Evolutionary conservation across 2,888 invertebrate genomes (phyloP), one percentile per base, ranked within the genome.

Genomic region (Chydorus sphaericus): DNA sequence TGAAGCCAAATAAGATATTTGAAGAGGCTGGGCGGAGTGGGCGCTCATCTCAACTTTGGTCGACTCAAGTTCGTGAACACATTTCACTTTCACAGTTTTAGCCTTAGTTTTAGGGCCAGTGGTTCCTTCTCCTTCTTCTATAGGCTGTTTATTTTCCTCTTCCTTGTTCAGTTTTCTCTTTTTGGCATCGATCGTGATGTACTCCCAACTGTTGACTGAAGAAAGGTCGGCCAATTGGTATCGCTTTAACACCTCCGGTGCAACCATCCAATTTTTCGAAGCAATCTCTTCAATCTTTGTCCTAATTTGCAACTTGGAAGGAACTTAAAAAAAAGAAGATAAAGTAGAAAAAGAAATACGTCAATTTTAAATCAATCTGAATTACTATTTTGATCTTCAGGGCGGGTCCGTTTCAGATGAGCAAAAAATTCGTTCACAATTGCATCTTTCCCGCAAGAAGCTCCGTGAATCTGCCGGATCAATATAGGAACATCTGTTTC

Each of bases 381-480:
- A 23, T 28, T 26, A 38, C 23, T 14, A 10, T 11, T 53, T 18
- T 57, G 59, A 66, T 7, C 65, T 64, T 2, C 60, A 61, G 1
- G 65, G 60, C 36, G 70, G 65, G 56, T 69, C 74, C 29, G 70
- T 73, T 33, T 69, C 68, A 55, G 36, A 20, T 72, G 78, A 10
- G 75, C 73, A 23, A 77, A 64, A 64, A 82, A 85, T 65, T 83
- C 82, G 57, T 75, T 75, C 1, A 78, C 69, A 8, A 85, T 68
- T 60, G 77, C 76, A 30, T 66, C 70, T 37, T 75, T 75, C 1
- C 76, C 74, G 59, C 76, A 73, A 0, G 69, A 67, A 66, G 82
- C 85, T 1, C 82, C 82, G 65, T 85, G 83, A 2, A 84, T 65
- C 0, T 83, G 68, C 48, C 76, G 75, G 48, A 83, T 76, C 59